Evolutionary conservation across 2,888 invertebrate genomes (phyloP).

Genomic region (Aproaerema taeniolella): DNA sequence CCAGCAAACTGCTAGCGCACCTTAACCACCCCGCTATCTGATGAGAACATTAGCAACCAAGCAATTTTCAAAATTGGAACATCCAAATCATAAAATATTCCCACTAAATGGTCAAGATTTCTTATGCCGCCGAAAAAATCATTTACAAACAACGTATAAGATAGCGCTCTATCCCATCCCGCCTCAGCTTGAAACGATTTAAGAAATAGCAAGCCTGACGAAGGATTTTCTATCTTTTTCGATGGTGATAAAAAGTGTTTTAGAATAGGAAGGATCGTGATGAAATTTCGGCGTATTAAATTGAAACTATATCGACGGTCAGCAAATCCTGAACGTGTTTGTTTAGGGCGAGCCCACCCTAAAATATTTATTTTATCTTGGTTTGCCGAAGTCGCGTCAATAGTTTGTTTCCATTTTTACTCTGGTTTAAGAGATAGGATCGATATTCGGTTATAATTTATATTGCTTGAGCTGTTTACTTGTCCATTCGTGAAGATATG

Average conservation of each 20-base stretch:
- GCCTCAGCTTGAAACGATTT: conserved; percentile 26
- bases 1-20: conserved; percentile 26
- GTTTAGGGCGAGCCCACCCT: conserved; percentile 76
- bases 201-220: conserved; percentile 22
- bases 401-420: conserved; percentile 71
- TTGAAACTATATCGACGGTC: conserved; percentile 76
- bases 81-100: conserved; percentile 23
- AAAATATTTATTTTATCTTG: conserved; percentile 77
- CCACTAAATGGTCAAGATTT: conserved; percentile 33
- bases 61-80: conserved; percentile 29
- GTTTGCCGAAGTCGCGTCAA: conserved; percentile 75
- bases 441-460: conserved; percentile 68
- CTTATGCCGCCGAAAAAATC: conserved; percentile 40
- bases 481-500: conserved; percentile 52
- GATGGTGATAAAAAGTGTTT: conserved; percentile 37
- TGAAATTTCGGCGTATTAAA: conserved; percentile 74
- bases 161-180: conserved; percentile 33
- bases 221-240: conserved; percentile 28
- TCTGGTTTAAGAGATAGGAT: conserved; percentile 60
- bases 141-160: conserved; percentile 50
- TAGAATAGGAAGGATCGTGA: conserved; percentile 40
- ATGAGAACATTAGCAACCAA: conserved; percentile 19
- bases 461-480: conserved; percentile 57
- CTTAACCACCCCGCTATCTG: conserved; percentile 24
- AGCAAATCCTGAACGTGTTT: conserved; percentile 74